These are phyloP conservation scores for Edolisoma coerulescens DNA, from an alignment of 2,113 vertebrate genomes.

Conservation along the genomic window DNA sequence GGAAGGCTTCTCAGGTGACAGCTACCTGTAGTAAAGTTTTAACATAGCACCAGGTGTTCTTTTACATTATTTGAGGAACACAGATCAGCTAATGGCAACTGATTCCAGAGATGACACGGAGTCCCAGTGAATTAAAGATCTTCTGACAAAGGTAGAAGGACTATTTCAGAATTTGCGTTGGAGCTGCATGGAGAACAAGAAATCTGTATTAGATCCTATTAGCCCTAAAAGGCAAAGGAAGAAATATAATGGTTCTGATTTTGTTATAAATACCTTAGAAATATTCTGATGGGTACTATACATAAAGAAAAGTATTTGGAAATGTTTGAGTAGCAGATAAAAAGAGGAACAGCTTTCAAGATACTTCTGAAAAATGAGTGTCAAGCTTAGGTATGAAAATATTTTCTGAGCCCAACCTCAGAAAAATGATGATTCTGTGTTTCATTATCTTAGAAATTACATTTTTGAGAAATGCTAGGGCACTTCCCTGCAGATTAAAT, in stretches of 20 bases:
- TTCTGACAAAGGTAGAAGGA: not conserved
- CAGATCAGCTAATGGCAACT: not conserved
- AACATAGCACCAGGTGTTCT: not conserved
- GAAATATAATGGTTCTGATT: not conserved
- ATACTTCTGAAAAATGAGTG: not conserved
- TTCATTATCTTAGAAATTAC: not conserved
- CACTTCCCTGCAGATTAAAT: not conserved
- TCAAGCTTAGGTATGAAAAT: not conserved
- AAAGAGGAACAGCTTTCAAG: not conserved
- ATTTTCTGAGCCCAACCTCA: not conserved
- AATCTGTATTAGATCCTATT: not conserved
- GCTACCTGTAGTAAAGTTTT: not conserved
- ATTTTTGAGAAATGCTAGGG: not conserved
- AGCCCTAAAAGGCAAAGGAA: not conserved
- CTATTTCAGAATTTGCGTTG: not conserved
- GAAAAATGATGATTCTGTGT: not conserved
- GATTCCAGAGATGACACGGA: not conserved
- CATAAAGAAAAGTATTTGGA: not conserved
- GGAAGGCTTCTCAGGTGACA: not conserved
- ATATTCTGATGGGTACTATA: not conserved
- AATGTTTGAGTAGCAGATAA: not conserved
- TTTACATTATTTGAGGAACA: not conserved
- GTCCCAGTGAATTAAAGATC: not conserved
- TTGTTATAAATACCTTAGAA: not conserved
- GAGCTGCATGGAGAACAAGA: not conserved